Evolutionary conservation across 1,140 invertebrate genomes (phyloP).

Genomic region (Micrasema minimum): DNA sequence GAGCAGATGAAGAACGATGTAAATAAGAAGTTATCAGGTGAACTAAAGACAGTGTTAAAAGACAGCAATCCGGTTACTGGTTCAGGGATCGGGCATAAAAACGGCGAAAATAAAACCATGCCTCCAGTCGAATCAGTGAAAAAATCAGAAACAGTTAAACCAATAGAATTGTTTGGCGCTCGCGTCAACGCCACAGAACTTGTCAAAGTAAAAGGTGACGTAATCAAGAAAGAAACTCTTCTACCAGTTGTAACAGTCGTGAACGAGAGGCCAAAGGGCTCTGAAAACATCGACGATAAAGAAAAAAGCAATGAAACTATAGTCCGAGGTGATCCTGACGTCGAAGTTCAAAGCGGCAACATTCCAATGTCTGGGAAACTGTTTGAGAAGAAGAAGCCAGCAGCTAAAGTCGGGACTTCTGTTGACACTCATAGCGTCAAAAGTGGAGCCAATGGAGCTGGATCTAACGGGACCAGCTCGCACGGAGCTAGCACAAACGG

Average conservation of each 20-base stretch:
- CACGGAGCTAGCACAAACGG: constrained; percentile 58
- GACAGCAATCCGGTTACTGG: constrained; percentile 12
- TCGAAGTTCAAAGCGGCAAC: constrained; percentile 65
- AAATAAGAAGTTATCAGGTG: constrained; percentile 54
- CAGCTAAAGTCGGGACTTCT: constrained; percentile 45
- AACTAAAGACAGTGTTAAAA: constrained; percentile 55
- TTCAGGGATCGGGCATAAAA: constrained; percentile 38
- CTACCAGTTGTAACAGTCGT: constrained; percentile 63
- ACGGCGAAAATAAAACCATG: constrained; percentile 41
- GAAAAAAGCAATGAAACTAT: constrained; percentile 61
- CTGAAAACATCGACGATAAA: constrained; percentile 48
- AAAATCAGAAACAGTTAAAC: constrained; percentile 38
- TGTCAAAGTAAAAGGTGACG: constrained; percentile 40
- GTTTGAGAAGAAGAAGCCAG: constrained; percentile 51
- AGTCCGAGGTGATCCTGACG: constrained; percentile 62
- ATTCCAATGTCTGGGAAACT: constrained; percentile 57
- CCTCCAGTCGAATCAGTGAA: constrained; percentile 44
- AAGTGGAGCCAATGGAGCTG: constrained; percentile 18
- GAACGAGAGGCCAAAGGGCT: constrained; percentile 58
- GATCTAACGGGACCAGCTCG: constrained; percentile 4
- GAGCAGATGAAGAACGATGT: constrained; percentile 45
- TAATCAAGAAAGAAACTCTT: constrained; percentile 54
- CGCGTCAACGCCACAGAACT: constrained; percentile 21
- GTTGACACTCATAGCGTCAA: constrained; percentile 52
- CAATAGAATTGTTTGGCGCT: background rate